Base-by-base conservation (phyloP, 1,140 invertebrate species). In the Geopemphigus sp. region DNA sequence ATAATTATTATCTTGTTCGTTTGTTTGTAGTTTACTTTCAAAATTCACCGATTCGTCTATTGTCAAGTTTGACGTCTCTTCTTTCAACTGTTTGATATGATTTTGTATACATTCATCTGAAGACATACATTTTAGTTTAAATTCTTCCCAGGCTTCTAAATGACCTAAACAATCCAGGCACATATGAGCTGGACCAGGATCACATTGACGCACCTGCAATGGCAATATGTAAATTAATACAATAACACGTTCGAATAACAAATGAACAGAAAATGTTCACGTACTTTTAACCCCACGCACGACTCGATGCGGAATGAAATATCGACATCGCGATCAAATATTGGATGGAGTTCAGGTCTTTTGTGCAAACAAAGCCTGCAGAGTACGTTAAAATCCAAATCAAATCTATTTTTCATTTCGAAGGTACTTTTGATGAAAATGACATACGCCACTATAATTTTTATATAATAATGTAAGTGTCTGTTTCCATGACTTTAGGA, bases 101-200 rank as follows among this genome's bases (percentile, higher is more conserved):
- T 78, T 24, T 32, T 78, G 74, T 63, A 78, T 47, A 6, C 22
- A 45, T 78, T 59, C 53, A 50, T 78, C 63, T 19, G 74, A 61
- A 63, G 74, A 39, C 0, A 63, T 63, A 50, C 74, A 78, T 78
- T 56, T 61, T 19, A 63, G 22, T 50, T 50, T 78, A 50, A 78
- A 78, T 47, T 63, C 57, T 63, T 78, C 74, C 57, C 74, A 78
- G 15, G 24, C 63, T 63, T 78, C 74, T 29, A 78, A 50, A 26
- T 63, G 39, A 50, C 8, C 22, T 4, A 63, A 19, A 50, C 74
- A 78, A 26, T 78, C 29, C 1, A 63, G 19, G 0, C 74, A 78
- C 45, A 78, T 45, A 29, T 47, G 15, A 0, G 29, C 3, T n/a
- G 57, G 57, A 4, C 57, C 57, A 0, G 15, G 32, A 26, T 78